Evolutionary conservation across 2,888 invertebrate genomes (phyloP).

Genomic region (Sphaerophoria taeniata): DNA sequence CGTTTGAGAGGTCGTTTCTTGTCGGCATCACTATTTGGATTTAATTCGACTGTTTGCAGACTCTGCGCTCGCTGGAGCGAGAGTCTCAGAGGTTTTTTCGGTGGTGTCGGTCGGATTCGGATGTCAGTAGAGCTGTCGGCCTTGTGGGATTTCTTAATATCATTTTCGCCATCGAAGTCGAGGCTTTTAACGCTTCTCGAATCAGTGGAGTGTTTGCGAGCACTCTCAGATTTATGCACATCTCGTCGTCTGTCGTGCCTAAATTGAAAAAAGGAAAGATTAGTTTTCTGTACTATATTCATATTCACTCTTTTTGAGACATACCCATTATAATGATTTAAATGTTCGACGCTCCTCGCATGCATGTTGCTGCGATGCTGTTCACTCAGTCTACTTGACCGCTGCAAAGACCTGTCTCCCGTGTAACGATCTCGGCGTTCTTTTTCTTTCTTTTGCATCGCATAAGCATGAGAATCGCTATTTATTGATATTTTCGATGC

Average conservation of each 20-base stretch:
- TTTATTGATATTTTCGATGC: slow-evolving; percentile 82
- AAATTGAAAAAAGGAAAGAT: slow-evolving; percentile 13
- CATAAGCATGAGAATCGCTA: slow-evolving; percentile 79
- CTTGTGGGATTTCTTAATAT: slow-evolving; percentile 78
- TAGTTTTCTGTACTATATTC: not conserved
- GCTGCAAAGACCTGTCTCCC: slow-evolving; percentile 58
- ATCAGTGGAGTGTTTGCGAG: slow-evolving; percentile 78
- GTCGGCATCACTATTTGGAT: slow-evolving; percentile 79
- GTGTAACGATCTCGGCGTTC: slow-evolving; percentile 77
- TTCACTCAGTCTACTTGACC: slow-evolving; percentile 59
- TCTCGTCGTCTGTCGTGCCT: slow-evolving; percentile 80
- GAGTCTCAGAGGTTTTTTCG: slow-evolving; percentile 92
- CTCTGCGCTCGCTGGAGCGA: slow-evolving; percentile 93
- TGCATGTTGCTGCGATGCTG: slow-evolving; percentile 78
- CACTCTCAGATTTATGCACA: slow-evolving; percentile 77
- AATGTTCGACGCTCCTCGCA: slow-evolving; percentile 82
- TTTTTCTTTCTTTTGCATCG: slow-evolving; percentile 79
- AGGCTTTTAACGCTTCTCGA: slow-evolving; percentile 88
- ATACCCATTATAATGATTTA: slow-evolving; percentile 81
- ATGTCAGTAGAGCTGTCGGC: slow-evolving; percentile 86
- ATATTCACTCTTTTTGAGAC: too few species aligned
- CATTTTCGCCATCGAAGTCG: slow-evolving; percentile 91
- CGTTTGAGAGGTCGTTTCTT: slow-evolving; percentile 81
- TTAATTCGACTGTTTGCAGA: slow-evolving; percentile 87
- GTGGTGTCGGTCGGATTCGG: slow-evolving; percentile 89